Evolutionary conservation across 2,888 invertebrate genomes (phyloP).

Genomic region (Xestoiulus laeticollis): DNA sequence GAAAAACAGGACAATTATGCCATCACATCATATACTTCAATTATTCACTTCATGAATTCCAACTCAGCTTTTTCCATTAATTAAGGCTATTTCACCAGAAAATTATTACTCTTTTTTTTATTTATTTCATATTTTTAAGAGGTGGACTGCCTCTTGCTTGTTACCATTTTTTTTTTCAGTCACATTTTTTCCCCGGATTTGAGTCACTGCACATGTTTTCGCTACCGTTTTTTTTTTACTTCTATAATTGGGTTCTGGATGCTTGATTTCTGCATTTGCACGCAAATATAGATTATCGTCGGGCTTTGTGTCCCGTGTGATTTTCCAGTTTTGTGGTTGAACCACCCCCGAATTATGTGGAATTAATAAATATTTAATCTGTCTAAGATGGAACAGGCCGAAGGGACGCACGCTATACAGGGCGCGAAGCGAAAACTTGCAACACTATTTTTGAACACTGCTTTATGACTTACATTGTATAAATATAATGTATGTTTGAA

Average conservation of each 20-base stretch:
- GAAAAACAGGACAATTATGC: neutral
- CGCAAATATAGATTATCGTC: neutral
- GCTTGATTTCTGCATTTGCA: constrained; percentile 29
- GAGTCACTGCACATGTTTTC: constrained; percentile 25
- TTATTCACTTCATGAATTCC: neutral
- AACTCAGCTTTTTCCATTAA: neutral
- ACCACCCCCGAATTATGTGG: constrained; percentile 33
- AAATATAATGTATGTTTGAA: no score
- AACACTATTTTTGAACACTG: no score
- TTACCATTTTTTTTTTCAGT: neutral
- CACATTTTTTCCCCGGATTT: neutral
- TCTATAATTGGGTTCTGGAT: constrained; percentile 11
- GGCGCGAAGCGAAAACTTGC: neutral
- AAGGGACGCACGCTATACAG: neutral
- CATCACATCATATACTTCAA: neutral
- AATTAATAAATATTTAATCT: constrained; percentile 34
- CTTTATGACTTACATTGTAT: no score
- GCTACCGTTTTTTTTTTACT: neutral
- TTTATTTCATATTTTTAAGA: neutral
- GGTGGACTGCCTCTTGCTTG: neutral
- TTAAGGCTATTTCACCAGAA: neutral
- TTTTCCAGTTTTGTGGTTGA: constrained; percentile 22
- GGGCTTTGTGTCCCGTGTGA: constrained; percentile 37
- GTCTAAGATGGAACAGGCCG: neutral
- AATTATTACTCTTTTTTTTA: neutral